phyloP scores from a whole-genome alignment of 2,113 vertebrate species.

The Zeus faber region DNA sequence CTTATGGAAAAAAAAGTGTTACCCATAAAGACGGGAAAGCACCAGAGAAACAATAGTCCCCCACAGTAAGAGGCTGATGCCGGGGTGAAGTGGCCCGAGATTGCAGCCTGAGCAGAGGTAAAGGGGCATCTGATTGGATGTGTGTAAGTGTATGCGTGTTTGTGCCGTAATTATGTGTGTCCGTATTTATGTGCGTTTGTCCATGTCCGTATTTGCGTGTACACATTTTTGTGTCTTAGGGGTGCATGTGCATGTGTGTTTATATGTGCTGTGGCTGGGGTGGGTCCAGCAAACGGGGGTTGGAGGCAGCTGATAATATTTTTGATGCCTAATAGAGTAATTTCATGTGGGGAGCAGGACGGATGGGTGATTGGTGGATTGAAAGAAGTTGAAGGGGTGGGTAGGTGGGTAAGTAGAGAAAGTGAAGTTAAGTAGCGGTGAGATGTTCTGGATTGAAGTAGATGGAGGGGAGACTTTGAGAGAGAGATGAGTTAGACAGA shows the following conservation, averaged over 20 bases:
- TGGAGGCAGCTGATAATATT: constrained; percentile 49
- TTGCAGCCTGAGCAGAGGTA: constrained; percentile 75
- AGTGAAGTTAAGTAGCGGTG: constrained; percentile 80
- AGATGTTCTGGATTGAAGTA: constrained; percentile 72
- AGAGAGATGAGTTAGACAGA: background rate
- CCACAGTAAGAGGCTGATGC: constrained; percentile 61
- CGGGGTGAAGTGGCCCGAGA: constrained; percentile 76
- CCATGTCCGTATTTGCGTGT: constrained; percentile 16
- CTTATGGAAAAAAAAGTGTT: constrained; percentile 67
- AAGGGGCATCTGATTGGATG: constrained; percentile 69
- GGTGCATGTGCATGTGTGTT: background rate
- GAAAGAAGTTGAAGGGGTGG: constrained; percentile 55
- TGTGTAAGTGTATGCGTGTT: constrained; percentile 19
- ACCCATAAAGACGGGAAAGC: constrained; percentile 72
- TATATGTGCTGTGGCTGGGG: background rate
- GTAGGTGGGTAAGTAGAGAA: constrained; percentile 74
- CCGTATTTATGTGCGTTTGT: background rate
- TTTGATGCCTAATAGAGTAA: constrained; percentile 63
- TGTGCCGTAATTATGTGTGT: background rate
- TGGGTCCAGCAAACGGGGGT: background rate
- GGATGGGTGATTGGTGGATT: constrained; percentile 59
- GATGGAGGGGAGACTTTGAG: constrained; percentile 70
- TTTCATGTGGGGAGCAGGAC: constrained; percentile 53
- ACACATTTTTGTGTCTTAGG: background rate
- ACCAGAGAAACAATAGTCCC: constrained; percentile 69